Base-by-base conservation (phyloP, 2,113 vertebrate species). In the Puma concolor region DNA sequence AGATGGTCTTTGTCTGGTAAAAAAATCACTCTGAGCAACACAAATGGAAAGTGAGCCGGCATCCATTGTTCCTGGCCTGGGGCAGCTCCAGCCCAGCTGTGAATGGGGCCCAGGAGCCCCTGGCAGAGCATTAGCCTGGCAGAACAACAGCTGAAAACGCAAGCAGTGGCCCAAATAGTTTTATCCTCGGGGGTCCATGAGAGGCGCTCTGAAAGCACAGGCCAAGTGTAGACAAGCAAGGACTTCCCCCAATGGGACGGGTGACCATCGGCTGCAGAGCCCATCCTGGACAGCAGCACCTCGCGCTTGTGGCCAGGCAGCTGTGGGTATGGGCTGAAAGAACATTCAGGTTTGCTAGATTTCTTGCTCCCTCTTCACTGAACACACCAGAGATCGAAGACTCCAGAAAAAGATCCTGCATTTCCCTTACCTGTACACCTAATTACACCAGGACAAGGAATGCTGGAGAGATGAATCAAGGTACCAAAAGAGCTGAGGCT, bases 11-110 rank as follows among this genome's bases (percentile, higher is more conserved):
- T 76, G 12, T 63, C 48, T 60, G 77, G 94, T n/a, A 21, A 96
- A n/a, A 76, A 50, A 85, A 36, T 1, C 27, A 48, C 54, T 44
- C 60, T 36, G 41, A 93, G 54, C 77, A 67, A 31, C 29, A 23
- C 33, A 50, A 96, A 87, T 36, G 67, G 80, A 66, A 86, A 92
- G 72, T 36, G 38, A 97, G 74, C 93, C 64, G 48, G 44, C 87
- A 36, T 29, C 72, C 57, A 36, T 14, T 33, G 88, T 82, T 71
- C 29, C 72, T 74, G 48, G 48, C 66, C 23, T 31, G 31, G 17
- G 17, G 66, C 33, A 36, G 29, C 50, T 67, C 57, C 50, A 67
- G 66, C 38, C 48, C 41, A 41, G 36, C 71, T 57, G 15, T 44
- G 27, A 48, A 57, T 5, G 29, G 31, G 76, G 36, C 15, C 17